Evolutionary conservation across 2,888 invertebrate species (phyloP).

Genomic region (Abrostola tripartita): DNA sequence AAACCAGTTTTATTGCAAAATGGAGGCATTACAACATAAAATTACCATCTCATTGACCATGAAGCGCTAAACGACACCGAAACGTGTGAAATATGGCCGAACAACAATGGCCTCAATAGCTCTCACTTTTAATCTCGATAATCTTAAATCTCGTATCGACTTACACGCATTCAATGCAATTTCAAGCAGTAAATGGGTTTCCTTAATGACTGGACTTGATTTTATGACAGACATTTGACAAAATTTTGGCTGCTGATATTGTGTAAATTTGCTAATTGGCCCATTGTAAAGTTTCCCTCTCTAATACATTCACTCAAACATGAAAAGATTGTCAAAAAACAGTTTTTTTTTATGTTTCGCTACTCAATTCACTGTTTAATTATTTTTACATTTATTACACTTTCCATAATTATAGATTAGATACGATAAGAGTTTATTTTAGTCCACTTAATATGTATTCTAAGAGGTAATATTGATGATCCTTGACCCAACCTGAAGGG

Average conservation of each 20-base stretch:
- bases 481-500: no score
- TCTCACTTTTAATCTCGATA: slow-evolving; percentile 72
- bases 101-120: slow-evolving; percentile 65
- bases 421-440: slow-evolving; percentile 12
- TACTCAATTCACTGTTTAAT: no score
- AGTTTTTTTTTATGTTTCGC: no score
- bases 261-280: slow-evolving; percentile 31
- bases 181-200: slow-evolving; percentile 49
- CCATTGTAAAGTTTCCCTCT: slow-evolving; percentile 31
- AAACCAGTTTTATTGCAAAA: slow-evolving; percentile 70
- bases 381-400: no score
- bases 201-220: slow-evolving; percentile 45
- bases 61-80: slow-evolving; percentile 61
- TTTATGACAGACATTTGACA: slow-evolving; percentile 43
- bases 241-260: slow-evolving; percentile 24
- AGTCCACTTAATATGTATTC: slow-evolving; percentile 22
- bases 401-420: not conserved
- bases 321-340: no score
- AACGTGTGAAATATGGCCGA: slow-evolving; percentile 63
- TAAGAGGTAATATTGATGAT: no score
- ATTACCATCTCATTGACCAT: slow-evolving; percentile 77
- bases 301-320: not conserved
- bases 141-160: slow-evolving; percentile 49
- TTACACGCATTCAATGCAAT: slow-evolving; percentile 49
- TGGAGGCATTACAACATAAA: slow-evolving; percentile 66